Percentiles rank a stretch among this genome's conserved stretches.
phyloP scores from a whole-genome alignment of 2,888 invertebrate species.

The Dryocosmus kuriphilus region DNA sequence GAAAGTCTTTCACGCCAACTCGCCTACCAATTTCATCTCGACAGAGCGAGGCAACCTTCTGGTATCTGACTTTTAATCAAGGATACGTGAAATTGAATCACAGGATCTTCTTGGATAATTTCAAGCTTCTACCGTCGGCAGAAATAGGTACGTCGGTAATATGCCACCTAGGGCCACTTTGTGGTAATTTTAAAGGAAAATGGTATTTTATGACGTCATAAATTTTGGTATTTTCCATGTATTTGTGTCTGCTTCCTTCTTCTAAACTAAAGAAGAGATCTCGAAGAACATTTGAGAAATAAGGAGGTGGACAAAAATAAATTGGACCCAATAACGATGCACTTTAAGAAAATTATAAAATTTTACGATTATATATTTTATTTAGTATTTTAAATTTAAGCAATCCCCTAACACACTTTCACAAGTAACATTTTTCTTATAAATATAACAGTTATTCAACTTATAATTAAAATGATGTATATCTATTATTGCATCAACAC shows the following conservation, averaged over 20 bases:
- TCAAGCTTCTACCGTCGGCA: conserved; percentile 16
- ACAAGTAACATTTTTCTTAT: too few species aligned
- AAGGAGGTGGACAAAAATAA: too few species aligned
- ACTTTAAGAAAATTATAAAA: not conserved
- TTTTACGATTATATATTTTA: not conserved
- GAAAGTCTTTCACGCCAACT: not conserved
- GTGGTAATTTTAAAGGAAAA: not conserved
- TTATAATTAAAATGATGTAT: too few species aligned
- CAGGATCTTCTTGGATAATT: conserved; percentile 34
- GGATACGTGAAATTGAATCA: conserved; percentile 24
- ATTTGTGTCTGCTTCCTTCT: too few species aligned
- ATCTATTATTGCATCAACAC: too few species aligned
- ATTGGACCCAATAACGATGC: not conserved
- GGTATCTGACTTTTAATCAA: conserved; percentile 42
- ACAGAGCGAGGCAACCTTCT: not conserved
- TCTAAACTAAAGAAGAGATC: too few species aligned
- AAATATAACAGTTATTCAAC: too few species aligned
- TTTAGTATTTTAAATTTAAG: too few species aligned
- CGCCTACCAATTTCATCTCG: conserved; percentile 6
- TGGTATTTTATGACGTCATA: too few species aligned
- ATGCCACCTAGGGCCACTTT: not conserved
- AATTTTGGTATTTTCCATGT: too few species aligned
- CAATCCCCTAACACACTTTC: too few species aligned
- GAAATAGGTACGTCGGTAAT: conserved; percentile 15
- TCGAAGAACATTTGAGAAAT: too few species aligned